Conservation (phyloP, 37 sponge, comb jelly and placozoan genomes). For the Cliona cf. orientalis region DNA sequence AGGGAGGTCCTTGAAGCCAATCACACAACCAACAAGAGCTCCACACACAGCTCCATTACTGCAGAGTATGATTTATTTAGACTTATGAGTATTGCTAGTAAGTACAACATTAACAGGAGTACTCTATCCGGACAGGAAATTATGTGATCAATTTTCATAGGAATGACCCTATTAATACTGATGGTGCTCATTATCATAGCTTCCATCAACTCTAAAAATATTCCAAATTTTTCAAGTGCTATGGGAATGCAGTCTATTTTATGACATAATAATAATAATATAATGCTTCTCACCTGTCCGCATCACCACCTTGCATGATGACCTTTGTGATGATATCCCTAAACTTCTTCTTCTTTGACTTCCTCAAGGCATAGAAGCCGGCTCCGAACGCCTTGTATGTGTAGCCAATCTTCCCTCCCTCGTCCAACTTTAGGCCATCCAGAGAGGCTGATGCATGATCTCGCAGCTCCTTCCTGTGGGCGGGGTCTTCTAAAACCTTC, state of each 20-base stretch:
- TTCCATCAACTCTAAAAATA: too few relatives aligned
- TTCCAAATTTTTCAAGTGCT: too few relatives aligned
- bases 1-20: constrained; percentile 83
- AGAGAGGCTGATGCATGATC: constrained; percentile 43
- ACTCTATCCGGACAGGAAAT: too few relatives aligned
- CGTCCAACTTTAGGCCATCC: constrained; percentile 65
- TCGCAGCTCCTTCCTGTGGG: constrained; percentile 67
- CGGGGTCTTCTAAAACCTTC: constrained; percentile 43
- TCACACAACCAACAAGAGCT: constrained; percentile 90
- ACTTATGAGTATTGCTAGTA: too few relatives aligned
- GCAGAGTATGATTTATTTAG: too few relatives aligned
- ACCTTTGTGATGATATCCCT: constrained; percentile 62
- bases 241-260: too few relatives aligned
- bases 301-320: constrained; percentile 93
- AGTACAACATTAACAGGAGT: too few relatives aligned
- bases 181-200: too few relatives aligned
- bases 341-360: constrained; percentile 72
- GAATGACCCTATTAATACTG: too few relatives aligned
- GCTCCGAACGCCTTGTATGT: constrained; percentile 88
- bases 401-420: constrained; percentile 73
- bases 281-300: constrained; percentile 75
- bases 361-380: constrained; percentile 81
- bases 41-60: constrained; percentile 94
- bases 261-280: too few relatives aligned
- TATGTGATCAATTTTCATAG: too few relatives aligned